Evolutionary conservation across 2,888 invertebrate genomes (phyloP), one percentile per base, ranked within the genome.

Genomic region (Polyommatus iphigenia): DNA sequence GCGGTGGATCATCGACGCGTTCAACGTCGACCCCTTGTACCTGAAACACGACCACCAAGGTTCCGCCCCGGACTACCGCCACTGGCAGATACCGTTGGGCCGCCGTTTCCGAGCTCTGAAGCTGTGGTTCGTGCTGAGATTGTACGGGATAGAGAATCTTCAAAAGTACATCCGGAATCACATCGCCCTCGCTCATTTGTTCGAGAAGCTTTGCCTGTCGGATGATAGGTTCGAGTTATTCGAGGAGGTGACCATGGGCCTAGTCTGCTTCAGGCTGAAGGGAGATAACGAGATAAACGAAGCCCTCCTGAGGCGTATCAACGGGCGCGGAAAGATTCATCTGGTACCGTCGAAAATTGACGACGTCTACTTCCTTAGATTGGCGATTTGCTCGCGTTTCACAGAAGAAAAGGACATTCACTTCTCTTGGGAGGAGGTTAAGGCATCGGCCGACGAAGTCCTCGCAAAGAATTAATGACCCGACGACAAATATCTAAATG

Each of bases 1-100:
- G 81, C 95, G 96, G 76, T 97, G 98, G 95, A 95, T 99, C 78
- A 97, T 99, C 0, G 97, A 98, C 85, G 99, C 99, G 0, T 98
- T 99, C 90, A 99, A 99, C 83, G 99, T 99, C 0, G 99, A 99
- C 90, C 99, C 99, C 0, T 94, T 99, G 0, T 99, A 99, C 86
- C 94, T 99, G 80, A 98, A 99, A 88, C 99, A 99, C 87, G 98
- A 98, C 80, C 96, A 97, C 91, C 98, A 98, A 87, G 98, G 98
- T 15, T 95, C 96, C 3, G 97, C 97, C 0, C 98, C 98, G 0
- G 99, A 99, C 88, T 99, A 99, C 87, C 96, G 99, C 91, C 99
- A 99, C 87, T 99, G 99, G 99, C 99, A 99, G 94, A 99, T 99
- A 81, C 99, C 99, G 6, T 90, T 99, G 54, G 99, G 99, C 0